Percentiles rank a stretch among this genome's conserved stretches.
Evolutionary conservation across 2,113 vertebrate genomes (phyloP).

Genomic region (Cyanoliseus patagonus): DNA sequence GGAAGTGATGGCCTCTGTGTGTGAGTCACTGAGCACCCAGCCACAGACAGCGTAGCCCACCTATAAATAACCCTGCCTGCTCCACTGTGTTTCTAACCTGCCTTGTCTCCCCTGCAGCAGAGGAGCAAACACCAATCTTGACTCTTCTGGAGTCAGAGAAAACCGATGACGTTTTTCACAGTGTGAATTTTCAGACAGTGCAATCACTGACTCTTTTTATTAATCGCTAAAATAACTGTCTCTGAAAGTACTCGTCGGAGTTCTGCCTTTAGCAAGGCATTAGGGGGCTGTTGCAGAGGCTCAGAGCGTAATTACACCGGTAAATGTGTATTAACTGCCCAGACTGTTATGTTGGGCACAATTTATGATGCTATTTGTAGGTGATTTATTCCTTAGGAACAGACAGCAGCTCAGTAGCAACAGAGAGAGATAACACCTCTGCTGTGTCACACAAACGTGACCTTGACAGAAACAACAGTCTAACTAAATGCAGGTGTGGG

Average conservation of each 20-base stretch:
- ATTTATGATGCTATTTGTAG: slow-evolving; percentile 28
- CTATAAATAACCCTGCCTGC: neutral
- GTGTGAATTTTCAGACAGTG: neutral
- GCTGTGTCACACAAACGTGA: neutral
- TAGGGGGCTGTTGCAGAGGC: neutral
- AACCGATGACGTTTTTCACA: neutral
- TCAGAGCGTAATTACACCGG: neutral
- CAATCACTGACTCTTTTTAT: neutral
- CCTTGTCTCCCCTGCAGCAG: neutral
- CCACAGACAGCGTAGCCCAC: accelerated
- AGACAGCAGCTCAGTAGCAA: neutral
- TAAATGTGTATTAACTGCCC: neutral
- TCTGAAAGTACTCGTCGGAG: neutral
- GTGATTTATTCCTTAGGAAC: slow-evolving; percentile 16
- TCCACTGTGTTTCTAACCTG: neutral
- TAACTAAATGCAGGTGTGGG: neutral
- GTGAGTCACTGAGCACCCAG: neutral
- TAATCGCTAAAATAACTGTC: slow-evolving; percentile 31
- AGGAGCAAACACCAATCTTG: neutral
- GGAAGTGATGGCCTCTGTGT: neutral
- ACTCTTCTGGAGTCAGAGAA: neutral
- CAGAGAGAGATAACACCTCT: neutral
- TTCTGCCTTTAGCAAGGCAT: neutral
- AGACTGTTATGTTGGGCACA: neutral
- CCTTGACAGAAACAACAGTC: slow-evolving; percentile 13